Conservation (phyloP, 2,888 invertebrate species). For the Conomelus anceps region DNA sequence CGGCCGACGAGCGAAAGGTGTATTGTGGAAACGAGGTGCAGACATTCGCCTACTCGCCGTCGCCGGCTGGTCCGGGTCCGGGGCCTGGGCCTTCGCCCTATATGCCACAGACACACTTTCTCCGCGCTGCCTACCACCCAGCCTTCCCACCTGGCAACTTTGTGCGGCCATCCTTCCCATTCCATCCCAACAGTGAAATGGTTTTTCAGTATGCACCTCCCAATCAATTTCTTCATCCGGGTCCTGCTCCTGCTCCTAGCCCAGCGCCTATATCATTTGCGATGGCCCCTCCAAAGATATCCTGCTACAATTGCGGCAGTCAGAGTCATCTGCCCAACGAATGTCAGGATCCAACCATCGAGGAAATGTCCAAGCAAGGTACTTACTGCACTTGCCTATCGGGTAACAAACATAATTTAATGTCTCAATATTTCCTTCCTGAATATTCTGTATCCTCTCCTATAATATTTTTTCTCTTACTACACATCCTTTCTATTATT, state of each 20-base stretch:
- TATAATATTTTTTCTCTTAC: not conserved
- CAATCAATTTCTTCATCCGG: slow-evolving; percentile 30
- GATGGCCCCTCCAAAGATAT: slow-evolving; percentile 52
- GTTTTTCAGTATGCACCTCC: slow-evolving; percentile 36
- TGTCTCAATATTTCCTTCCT: not conserved
- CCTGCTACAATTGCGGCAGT: slow-evolving; percentile 90
- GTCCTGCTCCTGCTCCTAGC: slow-evolving; percentile 38
- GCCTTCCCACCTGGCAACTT: slow-evolving; percentile 18
- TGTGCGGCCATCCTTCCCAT: slow-evolving; percentile 22
- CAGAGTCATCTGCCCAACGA: slow-evolving; percentile 75
- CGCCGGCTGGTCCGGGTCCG: not conserved
- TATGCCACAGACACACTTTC: slow-evolving; percentile 16
- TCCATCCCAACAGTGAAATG: slow-evolving; percentile 47
- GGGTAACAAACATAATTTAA: not conserved
- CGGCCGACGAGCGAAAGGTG: slow-evolving; percentile 18
- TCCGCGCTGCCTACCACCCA: slow-evolving; percentile 13
- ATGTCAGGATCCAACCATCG: slow-evolving; percentile 86
- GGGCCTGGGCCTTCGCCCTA: slow-evolving; percentile 3
- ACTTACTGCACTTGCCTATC: not conserved
- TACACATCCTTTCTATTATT: not conserved
- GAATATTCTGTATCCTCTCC: not conserved
- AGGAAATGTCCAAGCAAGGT: slow-evolving; percentile 66
- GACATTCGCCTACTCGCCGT: slow-evolving; percentile 10
- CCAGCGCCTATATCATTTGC: slow-evolving; percentile 39
- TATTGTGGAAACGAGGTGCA: slow-evolving; percentile 14